Evolutionary conservation across 2,888 invertebrate genomes (phyloP).

Genomic region (Melinaea menophilus): DNA sequence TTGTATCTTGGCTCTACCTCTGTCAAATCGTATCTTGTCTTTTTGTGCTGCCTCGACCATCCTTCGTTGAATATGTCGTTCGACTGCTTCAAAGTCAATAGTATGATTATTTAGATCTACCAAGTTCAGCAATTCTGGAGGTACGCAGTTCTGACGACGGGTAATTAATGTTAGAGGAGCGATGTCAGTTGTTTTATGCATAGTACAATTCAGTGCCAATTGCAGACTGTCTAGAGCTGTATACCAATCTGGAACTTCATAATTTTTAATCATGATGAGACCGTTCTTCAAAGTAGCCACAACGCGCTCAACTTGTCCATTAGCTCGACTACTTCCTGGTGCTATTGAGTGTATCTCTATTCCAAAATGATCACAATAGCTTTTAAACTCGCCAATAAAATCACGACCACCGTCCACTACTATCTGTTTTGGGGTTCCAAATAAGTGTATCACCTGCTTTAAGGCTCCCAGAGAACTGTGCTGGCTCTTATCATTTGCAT

Average conservation of each 20-base stretch:
- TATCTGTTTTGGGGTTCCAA: constrained; percentile 29
- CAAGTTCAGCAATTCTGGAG: constrained; percentile 22
- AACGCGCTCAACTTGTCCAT: constrained; percentile 31
- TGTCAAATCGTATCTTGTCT: neutral
- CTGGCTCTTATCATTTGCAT: constrained; percentile 30
- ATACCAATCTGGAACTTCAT: constrained; percentile 31
- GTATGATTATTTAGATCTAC: neutral
- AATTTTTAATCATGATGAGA: constrained; percentile 32
- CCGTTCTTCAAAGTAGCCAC: constrained; percentile 29
- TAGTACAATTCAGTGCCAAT: constrained; percentile 34
- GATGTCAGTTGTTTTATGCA: constrained; percentile 26
- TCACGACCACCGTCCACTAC: constrained; percentile 30
- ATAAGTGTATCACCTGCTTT: constrained; percentile 17
- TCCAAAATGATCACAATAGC: constrained; percentile 26
- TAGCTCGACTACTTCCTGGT: constrained; percentile 32
- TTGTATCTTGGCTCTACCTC: neutral
- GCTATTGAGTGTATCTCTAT: constrained; percentile 26
- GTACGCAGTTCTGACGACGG: constrained; percentile 23
- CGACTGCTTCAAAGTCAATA: neutral
- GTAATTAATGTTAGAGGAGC: constrained; percentile 29
- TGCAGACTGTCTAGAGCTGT: constrained; percentile 31
- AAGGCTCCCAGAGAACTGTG: constrained; percentile 17
- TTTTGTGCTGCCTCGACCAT: neutral
- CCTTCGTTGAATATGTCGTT: neutral
- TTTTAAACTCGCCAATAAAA: constrained; percentile 28